phyloP scores from a whole-genome alignment of 1,140 invertebrate species.

The Drosophila pallidifrons region DNA sequence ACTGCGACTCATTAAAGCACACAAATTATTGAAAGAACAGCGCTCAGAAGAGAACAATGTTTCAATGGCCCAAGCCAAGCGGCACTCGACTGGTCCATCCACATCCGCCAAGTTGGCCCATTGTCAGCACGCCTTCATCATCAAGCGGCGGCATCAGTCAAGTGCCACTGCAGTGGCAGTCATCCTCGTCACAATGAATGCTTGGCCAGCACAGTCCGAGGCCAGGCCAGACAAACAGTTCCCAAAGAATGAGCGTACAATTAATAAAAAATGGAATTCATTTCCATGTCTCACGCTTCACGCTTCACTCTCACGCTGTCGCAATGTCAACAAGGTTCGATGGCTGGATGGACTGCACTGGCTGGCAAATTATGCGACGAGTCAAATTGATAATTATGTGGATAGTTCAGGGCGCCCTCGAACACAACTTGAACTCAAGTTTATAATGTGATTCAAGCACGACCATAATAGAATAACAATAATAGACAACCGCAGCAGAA shows the following conservation, averaged over 20 bases:
- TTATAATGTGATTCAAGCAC: not conserved
- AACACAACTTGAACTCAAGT: slow-evolving; percentile 35
- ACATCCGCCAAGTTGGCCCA: slow-evolving; percentile 8
- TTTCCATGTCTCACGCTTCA: slow-evolving; percentile 57
- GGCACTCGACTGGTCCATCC: slow-evolving; percentile 41
- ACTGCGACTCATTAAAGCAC: slow-evolving; percentile 60
- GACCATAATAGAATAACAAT: not conserved
- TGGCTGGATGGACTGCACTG: slow-evolving; percentile 24
- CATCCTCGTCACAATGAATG: not conserved
- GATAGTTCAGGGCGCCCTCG: slow-evolving; percentile 38
- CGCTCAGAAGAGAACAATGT: slow-evolving; percentile 40
- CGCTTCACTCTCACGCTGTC: slow-evolving; percentile 27
- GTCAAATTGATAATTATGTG: slow-evolving; percentile 58
- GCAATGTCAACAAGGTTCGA: slow-evolving; percentile 63
- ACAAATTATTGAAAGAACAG: slow-evolving; percentile 66
- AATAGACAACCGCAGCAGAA: too few relatives aligned
- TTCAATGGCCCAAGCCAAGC: slow-evolving; percentile 56
- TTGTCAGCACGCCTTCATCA: slow-evolving; percentile 25
- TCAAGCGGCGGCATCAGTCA: slow-evolving; percentile 46
- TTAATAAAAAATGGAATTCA: slow-evolving; percentile 74
- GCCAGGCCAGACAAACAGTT: slow-evolving; percentile 24
- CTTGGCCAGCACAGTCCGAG: not conserved
- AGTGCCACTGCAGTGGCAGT: slow-evolving; percentile 54
- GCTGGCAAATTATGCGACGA: slow-evolving; percentile 58
- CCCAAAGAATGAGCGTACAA: slow-evolving; percentile 48